These are phyloP conservation scores for Leptatherina wallacei DNA, from an alignment of 2,797 vertebrate genomes.

Conservation along the genomic window DNA sequence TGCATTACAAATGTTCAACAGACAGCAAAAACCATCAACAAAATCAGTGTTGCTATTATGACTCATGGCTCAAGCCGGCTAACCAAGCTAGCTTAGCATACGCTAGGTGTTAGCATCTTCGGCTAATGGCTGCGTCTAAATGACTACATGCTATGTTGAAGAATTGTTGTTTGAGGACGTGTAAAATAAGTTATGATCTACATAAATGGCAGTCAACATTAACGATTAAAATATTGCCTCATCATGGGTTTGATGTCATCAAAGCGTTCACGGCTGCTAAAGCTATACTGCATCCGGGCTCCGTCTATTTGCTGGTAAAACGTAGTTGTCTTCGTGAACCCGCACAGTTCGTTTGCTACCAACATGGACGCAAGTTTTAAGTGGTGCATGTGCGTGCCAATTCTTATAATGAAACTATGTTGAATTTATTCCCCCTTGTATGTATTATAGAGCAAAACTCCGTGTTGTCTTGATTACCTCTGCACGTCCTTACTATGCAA, in stretches of 20 bases:
- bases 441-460: not conserved
- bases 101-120: conserved; percentile 44
- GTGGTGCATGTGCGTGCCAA: too few species aligned
- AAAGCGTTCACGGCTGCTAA: conserved; percentile 23
- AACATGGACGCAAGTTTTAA: not conserved
- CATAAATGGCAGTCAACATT: accelerated
- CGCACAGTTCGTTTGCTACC: not conserved
- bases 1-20: not conserved
- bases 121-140: conserved; percentile 52
- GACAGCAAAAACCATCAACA: not conserved
- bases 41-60: conserved; percentile 21
- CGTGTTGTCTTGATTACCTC: not conserved
- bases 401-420: accelerated
- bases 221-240: not conserved
- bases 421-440: accelerated
- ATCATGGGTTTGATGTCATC: not conserved
- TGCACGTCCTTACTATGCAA: not conserved
- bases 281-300: conserved; percentile 56
- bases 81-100: conserved; percentile 70
- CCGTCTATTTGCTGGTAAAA: conserved; percentile 77
- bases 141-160: not conserved
- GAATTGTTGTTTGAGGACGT: accelerated
- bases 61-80: conserved; percentile 71
- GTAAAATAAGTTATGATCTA: not conserved
- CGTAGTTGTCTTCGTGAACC: conserved; percentile 11